Evolutionary conservation across 2,113 vertebrate genomes (phyloP), one percentile per base, ranked within the genome.

Genomic region (Callopanchax toddi): DNA sequence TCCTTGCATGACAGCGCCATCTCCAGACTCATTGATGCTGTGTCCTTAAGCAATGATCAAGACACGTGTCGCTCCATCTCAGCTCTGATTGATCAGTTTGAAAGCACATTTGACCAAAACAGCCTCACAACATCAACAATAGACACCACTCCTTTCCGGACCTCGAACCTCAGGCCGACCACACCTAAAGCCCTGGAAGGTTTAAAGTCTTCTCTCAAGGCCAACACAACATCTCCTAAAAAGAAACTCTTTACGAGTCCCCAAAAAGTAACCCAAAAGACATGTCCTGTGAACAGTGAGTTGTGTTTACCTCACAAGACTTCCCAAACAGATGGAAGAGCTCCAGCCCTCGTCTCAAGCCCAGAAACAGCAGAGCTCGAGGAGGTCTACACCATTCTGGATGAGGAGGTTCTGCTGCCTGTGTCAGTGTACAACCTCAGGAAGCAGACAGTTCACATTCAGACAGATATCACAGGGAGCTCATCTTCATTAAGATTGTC

Each of bases 1-100:
- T 82, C 90, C 63, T 74, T 94, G 50, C 92, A 94, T 50, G 95
- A 97, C 64, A 93, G 93, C 79, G 90, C 93, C 29, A 91, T 98
- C 71, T 99, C 97, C 71, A 92, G 88, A 74, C 94, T 98, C 20
- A 97, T 98, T 60, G 95, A 95, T 52, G 92, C 94, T 2, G 92
- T 96, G 20, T 95, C 95, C 16, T 78, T 96, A 22, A 86, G 75
- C 1, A 91, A 90, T 1, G 94, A 92, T 55, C 89, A 89, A 0
- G 94, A 96, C 78, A 83, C 92, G 0, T 91, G 91, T 51, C 94
- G 93, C 0, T 89, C 95, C 12, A 90, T 98, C 80, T 99, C 97
- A 0, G 94, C 92, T 32, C 74, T 99, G 54, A 95, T 98, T 11
- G 83, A 91, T 56, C 93, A 96, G 58, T 83, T 94, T 54, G 95